Evolutionary conservation across 2,797 vertebrate genomes (phyloP).

Genomic region (Diplodus sargus): DNA sequence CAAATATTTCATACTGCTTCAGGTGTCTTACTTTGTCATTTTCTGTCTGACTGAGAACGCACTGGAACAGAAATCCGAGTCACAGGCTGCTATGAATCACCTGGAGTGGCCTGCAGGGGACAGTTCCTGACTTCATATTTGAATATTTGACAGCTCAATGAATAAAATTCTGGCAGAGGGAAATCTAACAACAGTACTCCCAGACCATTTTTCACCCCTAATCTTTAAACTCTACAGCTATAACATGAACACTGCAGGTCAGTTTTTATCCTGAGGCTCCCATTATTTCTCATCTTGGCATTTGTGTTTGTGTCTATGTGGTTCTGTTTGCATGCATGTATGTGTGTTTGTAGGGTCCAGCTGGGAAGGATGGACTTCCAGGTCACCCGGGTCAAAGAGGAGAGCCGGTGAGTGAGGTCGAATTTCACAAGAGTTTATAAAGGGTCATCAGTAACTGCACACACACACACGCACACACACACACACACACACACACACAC

Average conservation of each 20-base stretch:
- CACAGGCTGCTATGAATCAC: neutral
- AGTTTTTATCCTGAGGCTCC: neutral
- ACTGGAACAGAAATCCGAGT: neutral
- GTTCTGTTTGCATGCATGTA: neutral
- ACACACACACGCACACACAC: too few species aligned
- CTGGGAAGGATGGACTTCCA: conserved; percentile 92
- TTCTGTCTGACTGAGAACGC: neutral
- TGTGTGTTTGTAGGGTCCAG: conserved; percentile 77
- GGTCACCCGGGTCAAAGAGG: conserved; percentile 98
- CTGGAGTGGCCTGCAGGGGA: neutral
- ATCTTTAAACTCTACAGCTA: neutral
- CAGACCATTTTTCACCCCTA: neutral
- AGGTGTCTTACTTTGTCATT: neutral
- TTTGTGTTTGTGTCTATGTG: conserved; percentile 17
- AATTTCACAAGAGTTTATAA: neutral
- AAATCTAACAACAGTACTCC: neutral
- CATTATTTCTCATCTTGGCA: neutral
- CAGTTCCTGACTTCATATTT: neutral
- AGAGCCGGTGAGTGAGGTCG: conserved; percentile 90
- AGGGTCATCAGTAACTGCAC: neutral
- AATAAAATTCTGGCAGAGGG: neutral
- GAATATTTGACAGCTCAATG: conserved; percentile 1
- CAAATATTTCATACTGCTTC: neutral
- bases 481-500: neutral
- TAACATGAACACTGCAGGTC: neutral